Conservation (phyloP, 2,113 vertebrate genomes). For the Heteronetta atricapilla region DNA sequence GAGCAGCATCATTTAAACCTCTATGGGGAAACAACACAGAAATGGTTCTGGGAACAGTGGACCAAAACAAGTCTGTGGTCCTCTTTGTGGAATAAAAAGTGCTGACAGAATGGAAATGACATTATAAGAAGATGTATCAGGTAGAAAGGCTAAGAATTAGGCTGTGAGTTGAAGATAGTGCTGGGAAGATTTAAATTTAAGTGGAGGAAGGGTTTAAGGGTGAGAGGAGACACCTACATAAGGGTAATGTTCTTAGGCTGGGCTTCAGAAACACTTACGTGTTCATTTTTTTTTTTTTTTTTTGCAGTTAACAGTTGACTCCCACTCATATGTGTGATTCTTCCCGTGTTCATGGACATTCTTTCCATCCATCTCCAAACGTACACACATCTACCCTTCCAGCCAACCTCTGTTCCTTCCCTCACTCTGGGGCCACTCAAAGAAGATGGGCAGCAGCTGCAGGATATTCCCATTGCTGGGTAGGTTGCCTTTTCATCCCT, state of each 20-base stretch:
- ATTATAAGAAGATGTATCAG: neutral
- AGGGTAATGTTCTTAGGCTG: neutral
- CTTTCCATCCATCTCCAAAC: neutral
- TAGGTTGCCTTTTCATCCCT: neutral
- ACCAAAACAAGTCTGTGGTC: neutral
- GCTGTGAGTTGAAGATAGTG: neutral
- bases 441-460: neutral
- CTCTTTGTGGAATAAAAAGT: neutral
- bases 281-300: neutral
- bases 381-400: neutral
- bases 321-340: neutral
- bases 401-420: neutral
- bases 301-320: neutral
- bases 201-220: neutral
- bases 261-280: neutral
- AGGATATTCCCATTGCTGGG: rapidly evolving
- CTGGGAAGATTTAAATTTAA: neutral
- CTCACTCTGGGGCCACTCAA: neutral
- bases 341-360: neutral
- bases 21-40: rapidly evolving
- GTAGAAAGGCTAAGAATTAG: neutral
- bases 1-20: neutral
- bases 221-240: neutral
- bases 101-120: neutral
- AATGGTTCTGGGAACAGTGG: neutral